Conservation (phyloP, 1,140 invertebrate genomes). For the Neuroterus valhalla region DNA sequence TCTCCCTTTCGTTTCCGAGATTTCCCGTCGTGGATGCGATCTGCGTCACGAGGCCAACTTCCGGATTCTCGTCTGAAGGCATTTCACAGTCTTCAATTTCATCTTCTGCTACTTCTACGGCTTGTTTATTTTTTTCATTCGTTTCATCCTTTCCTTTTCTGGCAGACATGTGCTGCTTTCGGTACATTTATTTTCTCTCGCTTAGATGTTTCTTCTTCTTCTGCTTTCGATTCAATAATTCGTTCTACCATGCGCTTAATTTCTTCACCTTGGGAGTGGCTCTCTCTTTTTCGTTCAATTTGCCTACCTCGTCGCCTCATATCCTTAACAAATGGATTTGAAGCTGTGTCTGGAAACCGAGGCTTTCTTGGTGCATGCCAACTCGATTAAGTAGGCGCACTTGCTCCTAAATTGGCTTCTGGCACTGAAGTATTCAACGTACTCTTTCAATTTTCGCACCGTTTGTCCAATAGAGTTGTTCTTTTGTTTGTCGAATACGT, state of each 20-base stretch:
- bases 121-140: no score
- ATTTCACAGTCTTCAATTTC: no score
- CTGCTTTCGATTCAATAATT: background rate
- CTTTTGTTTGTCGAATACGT: constrained; percentile 11
- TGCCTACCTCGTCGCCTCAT: background rate
- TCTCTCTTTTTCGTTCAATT: background rate
- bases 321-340: background rate
- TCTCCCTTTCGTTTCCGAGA: no score
- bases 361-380: background rate
- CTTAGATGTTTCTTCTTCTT: no score
- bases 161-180: no score
- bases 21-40: no score
- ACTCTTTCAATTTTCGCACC: constrained; percentile 13
- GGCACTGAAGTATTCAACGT: background rate
- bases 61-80: no score
- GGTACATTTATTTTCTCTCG: no score
- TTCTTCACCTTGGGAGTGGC: background rate
- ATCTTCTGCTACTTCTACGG: no score
- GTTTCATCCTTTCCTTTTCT: no score
- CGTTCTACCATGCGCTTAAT: background rate
- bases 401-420: background rate
- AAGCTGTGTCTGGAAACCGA: background rate
- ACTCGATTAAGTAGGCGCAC: background rate
- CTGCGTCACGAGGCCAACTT: background rate
- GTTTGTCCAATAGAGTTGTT: constrained; percentile 5